phyloP scores from a whole-genome alignment of 2,113 vertebrate genomes.

The Gymnarchus niloticus region DNA sequence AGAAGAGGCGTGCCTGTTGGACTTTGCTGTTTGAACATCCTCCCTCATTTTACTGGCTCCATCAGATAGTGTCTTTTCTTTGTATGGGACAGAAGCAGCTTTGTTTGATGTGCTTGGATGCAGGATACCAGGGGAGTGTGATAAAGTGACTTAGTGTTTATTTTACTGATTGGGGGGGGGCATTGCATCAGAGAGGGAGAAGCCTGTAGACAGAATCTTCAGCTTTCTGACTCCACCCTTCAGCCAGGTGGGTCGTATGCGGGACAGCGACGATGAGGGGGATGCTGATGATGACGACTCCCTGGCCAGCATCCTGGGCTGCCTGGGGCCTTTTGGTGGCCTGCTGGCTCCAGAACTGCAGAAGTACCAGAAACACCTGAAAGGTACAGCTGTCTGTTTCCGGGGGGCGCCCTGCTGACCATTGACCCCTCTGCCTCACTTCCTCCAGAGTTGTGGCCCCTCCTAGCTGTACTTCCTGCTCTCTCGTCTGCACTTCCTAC shows the following conservation, averaged over 20 bases:
- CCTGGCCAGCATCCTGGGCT: conserved; percentile 77
- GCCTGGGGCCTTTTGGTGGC: conserved; percentile 87
- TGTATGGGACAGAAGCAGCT: too few species aligned
- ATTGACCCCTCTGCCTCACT: conserved; percentile 27
- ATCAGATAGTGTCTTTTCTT: neutral
- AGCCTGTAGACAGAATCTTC: neutral
- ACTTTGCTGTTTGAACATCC: neutral
- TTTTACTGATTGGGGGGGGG: neutral
- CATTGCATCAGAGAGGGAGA: neutral
- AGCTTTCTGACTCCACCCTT: neutral
- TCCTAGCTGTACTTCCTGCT: conserved; percentile 33
- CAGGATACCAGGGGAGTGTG: neutral
- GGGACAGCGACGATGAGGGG: conserved; percentile 91
- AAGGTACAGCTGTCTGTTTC: conserved; percentile 65
- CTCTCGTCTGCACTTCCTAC: conserved; percentile 15
- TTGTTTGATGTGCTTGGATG: too few species aligned
- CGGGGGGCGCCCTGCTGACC: neutral
- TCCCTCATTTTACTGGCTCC: neutral
- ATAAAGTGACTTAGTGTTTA: neutral
- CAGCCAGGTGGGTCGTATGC: conserved; percentile 63
- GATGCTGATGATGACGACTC: conserved; percentile 87
- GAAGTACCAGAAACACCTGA: conserved; percentile 84
- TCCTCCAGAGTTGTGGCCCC: neutral
- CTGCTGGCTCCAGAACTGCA: conserved; percentile 87
- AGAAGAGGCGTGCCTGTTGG: neutral